phyloP scores from a whole-genome alignment of 2,113 vertebrate species.

The Sebastes fasciatus region DNA sequence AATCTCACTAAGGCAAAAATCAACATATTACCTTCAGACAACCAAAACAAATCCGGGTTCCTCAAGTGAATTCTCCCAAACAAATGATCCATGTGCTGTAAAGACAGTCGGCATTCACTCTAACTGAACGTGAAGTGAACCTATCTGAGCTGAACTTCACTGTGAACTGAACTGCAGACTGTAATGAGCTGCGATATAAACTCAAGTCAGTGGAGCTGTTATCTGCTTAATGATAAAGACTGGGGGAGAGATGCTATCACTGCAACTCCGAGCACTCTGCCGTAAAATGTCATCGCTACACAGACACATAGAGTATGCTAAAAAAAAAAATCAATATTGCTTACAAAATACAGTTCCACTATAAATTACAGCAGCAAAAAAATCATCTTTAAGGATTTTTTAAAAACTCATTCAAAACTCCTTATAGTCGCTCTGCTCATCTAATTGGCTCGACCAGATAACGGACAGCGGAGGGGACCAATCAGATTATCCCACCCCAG shows the following conservation, averaged over 20 bases:
- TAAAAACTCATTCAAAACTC: background rate
- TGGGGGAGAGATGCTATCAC: conserved; percentile 71
- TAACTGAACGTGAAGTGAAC: conserved; percentile 49
- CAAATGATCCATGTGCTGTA: background rate
- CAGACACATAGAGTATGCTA: background rate
- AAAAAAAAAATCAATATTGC: background rate
- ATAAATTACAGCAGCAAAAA: conserved; percentile 10
- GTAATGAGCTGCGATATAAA: conserved; percentile 66
- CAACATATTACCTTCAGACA: background rate
- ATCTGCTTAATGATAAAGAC: conserved; percentile 77
- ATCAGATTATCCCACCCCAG: conserved; percentile 48
- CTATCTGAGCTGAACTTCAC: conserved; percentile 47
- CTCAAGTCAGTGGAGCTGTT: conserved; percentile 65
- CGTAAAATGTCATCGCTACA: conserved; percentile 47
- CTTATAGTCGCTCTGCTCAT: conserved; percentile 6
- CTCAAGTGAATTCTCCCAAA: background rate
- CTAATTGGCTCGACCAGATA: conserved; percentile 52
- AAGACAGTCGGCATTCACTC: conserved; percentile 15
- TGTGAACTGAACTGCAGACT: conserved; percentile 54
- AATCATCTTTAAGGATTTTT: background rate
- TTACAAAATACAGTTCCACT: background rate
- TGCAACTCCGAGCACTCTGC: conserved; percentile 49
- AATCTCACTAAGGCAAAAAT: background rate
- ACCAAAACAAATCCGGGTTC: background rate
- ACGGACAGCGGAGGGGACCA: conserved; percentile 31